Percentiles rank a stretch among this genome's conserved stretches.
Conservation (phyloP, 2,113 vertebrate species). For the Amphiprion percula region DNA sequence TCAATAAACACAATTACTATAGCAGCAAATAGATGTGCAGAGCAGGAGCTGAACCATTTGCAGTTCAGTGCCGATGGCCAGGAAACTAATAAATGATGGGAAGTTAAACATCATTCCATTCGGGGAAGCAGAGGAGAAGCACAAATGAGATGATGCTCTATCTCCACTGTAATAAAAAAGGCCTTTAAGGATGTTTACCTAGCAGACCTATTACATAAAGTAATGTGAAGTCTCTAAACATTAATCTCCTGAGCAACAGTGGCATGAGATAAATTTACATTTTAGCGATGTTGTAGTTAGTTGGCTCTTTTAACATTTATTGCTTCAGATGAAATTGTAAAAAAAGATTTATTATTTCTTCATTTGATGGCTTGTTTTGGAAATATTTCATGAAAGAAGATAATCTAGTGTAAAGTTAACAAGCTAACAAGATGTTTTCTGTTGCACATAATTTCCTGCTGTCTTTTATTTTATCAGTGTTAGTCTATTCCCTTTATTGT, state of each 20-base stretch:
- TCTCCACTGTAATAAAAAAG: background rate
- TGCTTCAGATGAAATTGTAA: no score
- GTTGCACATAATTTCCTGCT: no score
- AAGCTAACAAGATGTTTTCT: no score
- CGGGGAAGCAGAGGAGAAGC: constrained; percentile 23
- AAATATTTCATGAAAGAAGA: no score
- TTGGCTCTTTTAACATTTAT: no score
- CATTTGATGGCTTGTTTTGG: no score
- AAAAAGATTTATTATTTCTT: no score
- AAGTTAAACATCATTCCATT: constrained; percentile 53
- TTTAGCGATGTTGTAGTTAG: background rate
- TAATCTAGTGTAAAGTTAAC: no score
- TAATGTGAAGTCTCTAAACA: no score
- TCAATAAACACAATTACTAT: constrained; percentile 75
- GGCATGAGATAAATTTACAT: background rate
- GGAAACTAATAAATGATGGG: constrained; percentile 71
- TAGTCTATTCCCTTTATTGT: no score
- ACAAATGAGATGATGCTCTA: constrained; percentile 8
- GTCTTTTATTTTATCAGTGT: no score
- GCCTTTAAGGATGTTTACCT: background rate
- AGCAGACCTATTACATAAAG: no score
- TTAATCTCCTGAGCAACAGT: background rate
- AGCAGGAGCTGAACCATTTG: constrained; percentile 47
- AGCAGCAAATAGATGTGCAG: constrained; percentile 46
- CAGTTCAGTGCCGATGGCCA: constrained; percentile 41